Base-by-base conservation (phyloP, 2,888 invertebrate species). In the Ametastegia equiseti region DNA sequence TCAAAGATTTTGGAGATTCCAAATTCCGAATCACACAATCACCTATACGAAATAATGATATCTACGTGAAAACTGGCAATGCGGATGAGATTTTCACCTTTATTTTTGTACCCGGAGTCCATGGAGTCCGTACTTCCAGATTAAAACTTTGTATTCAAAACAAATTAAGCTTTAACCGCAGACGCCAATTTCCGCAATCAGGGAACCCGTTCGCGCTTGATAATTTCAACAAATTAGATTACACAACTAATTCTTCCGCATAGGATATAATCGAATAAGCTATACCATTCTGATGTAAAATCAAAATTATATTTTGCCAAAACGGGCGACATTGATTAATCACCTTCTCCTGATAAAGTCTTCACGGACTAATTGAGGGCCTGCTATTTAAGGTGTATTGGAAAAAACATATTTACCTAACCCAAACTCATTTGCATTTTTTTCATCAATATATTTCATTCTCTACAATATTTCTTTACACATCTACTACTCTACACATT, bases 121-220 rank as follows among this genome's bases (percentile, higher is more conserved):
- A 5, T 30, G 13, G 15, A 60, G 42, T 42, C 36, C 19, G 54
- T 19, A 67, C 36, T 67, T 39, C 36, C 19, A 67, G n/a, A 47
- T 45, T 71, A 36, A 71, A 71, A 47, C 47, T 47, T 71, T 71
- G 47, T 71, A 67, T 47, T 47, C 30, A 47, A 71, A 71, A 71
- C 47, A 71, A 47, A 71, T 47, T 71, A 45, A 47, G 45, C 71
- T 36, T 39, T 39, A n/a, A n/a, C 65, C 36, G 39, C 33, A 67
- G 65, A 39, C 65, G 19, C 65, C 36, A 65, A 65, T 65, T 39
- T 65, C 39, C 65, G 65, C 65, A 67, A 67, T 67, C 65, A 67
- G 39, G 33, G 11, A 67, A n/a, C 65, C 39, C 39, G 9, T 33
- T 36, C 30, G 30, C 33, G 27, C 69, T 69, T 19, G 69, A 69